Evolutionary conservation across 2,113 vertebrate species (phyloP), one percentile per base, ranked within the genome.

Genomic region (Heterochromis multidens): DNA sequence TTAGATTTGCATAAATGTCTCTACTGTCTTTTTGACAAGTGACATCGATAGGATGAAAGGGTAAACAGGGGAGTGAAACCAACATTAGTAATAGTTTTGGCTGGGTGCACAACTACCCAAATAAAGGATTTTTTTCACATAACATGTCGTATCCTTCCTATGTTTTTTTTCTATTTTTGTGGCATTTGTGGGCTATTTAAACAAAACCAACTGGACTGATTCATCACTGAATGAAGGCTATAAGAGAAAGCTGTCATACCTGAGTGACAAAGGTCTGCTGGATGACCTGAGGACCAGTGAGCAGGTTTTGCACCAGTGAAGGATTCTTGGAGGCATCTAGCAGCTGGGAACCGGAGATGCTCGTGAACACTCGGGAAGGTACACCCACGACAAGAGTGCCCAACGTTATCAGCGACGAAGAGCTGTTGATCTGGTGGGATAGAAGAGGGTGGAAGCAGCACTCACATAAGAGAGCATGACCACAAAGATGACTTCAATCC

Each of bases 381-480:
- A 96, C 1, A 0, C 96, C 95, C 3, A 23, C 4, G 27, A 95
- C 5, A 1, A 97, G 92, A 33, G 93, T 89, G n/a, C 96, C 95
- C 43, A 97, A 77, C 10, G 1, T 8, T 7, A 87, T 0, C 57
- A 96, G n/a, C 0, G 89, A 78, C 0, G 54, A 65, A 0, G 59
- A 2, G 43, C 17, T 79, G 57, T 81, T 74, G 37, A 96, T 79
- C 96, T 96, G 83, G n/a, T 9, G 23, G 27, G 52, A 63, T 17
- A 37, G 31, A 57, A 52, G 40, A 67, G 16, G 13, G 25, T 7
- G 13, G 43, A 74, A n/a, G 21, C 9, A 29, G 7, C 9, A 31
- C 27, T 33, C 16, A 10, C 3, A 27, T n/a, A 4, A 77, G 31
- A 25, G 21, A 81, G 3, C 4, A 14, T 21, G 21, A 60, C 40